phyloP scores from a whole-genome alignment of 1,140 invertebrate genomes.

The Aplysia californica region DNA sequence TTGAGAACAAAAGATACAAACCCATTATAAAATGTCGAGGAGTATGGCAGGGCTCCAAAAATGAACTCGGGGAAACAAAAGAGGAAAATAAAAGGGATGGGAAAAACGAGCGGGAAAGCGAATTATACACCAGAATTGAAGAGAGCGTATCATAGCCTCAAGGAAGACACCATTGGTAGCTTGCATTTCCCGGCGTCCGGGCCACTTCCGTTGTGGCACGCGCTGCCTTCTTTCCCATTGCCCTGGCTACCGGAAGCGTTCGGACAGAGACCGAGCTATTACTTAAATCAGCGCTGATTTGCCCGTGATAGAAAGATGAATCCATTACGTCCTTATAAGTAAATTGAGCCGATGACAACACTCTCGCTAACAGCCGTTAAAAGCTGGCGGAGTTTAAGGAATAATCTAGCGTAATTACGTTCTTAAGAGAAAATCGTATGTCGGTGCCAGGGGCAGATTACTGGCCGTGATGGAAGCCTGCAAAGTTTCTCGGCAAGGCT shows the following conservation, averaged over 20 bases:
- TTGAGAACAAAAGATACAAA: conserved; percentile 19
- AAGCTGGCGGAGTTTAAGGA: conserved; percentile 29
- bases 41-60: too few relatives aligned
- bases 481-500: conserved; percentile 15
- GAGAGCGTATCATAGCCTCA: conserved; percentile 22
- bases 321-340: conserved; percentile 33
- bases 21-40: conserved; percentile 2
- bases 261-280: conserved; percentile 29
- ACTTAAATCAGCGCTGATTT: conserved; percentile 31
- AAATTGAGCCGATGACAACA: conserved; percentile 30
- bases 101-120: background rate
- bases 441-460: conserved; percentile 28
- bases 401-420: conserved; percentile 31
- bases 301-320: conserved; percentile 23
- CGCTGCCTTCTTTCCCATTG: conserved; percentile 18
- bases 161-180: conserved; percentile 20
- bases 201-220: conserved; percentile 22
- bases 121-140: conserved; percentile 6
- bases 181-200: conserved; percentile 29
- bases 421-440: conserved; percentile 17
- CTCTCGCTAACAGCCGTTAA: conserved; percentile 21
- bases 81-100: conserved; percentile 1
- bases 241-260: conserved; percentile 15
- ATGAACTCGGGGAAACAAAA: background rate
- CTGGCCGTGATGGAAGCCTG: conserved; percentile 14